Percentiles rank a stretch among this genome's conserved stretches.
Conservation (phyloP, 1,140 invertebrate species). For the Eriocheir sinensis region DNA sequence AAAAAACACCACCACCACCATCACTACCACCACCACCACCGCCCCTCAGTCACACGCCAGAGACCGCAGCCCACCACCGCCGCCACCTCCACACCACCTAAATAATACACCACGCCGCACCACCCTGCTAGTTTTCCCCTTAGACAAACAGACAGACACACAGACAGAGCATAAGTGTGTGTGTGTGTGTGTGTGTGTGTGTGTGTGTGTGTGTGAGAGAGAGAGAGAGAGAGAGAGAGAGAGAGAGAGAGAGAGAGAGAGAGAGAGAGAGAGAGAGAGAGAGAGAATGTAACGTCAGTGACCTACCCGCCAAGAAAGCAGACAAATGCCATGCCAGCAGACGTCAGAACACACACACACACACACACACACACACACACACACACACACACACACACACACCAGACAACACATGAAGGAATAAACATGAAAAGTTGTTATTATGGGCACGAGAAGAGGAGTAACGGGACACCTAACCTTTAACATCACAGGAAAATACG, state of each 20-base stretch:
- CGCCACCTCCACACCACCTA: background rate
- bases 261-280: conserved; percentile 32
- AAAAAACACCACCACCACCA: background rate
- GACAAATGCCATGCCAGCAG: background rate
- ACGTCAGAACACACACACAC: conserved; percentile 32
- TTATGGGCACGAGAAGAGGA: too few relatives aligned
- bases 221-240: too few relatives aligned
- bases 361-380: conserved; percentile 49
- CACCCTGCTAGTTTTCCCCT: too few relatives aligned
- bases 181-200: too few relatives aligned
- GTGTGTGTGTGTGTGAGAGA: too few relatives aligned
- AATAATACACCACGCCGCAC: too few relatives aligned
- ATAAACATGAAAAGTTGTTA: background rate
- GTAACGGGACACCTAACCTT: too few relatives aligned
- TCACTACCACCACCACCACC: background rate
- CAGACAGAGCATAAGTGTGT: too few relatives aligned
- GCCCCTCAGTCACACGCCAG: too few relatives aligned
- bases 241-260: background rate
- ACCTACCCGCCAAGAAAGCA: background rate
- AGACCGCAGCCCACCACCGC: background rate
- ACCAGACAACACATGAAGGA: background rate
- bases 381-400: background rate
- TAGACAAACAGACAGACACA: too few relatives aligned
- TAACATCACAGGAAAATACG: background rate
- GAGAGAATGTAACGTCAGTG: background rate